Percentiles rank a stretch among this genome's conserved stretches.
These are phyloP conservation scores for Cossypha polioptera DNA, from an alignment of 2,797 vertebrate species.

Conservation along the genomic window DNA sequence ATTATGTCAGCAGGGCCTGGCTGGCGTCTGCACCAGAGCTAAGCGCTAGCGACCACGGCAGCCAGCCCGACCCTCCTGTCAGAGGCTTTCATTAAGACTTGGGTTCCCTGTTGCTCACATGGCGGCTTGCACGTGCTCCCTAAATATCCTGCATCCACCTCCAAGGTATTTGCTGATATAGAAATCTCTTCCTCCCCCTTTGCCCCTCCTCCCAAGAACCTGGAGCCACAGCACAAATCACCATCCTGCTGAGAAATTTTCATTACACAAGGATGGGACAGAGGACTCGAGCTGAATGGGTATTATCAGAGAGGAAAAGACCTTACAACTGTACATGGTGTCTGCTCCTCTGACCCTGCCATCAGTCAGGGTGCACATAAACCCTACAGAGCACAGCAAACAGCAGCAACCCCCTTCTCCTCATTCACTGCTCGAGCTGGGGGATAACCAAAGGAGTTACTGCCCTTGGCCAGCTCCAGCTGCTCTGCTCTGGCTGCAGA, in stretches of 20 bases:
- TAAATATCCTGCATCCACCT: background rate
- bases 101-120: constrained; percentile 49
- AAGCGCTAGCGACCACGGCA: constrained; percentile 1
- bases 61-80: constrained; percentile 48
- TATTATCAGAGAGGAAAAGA: background rate
- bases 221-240: constrained; percentile 4
- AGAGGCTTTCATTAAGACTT: constrained; percentile 60
- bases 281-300: background rate
- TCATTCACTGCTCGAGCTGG: fast-evolving
- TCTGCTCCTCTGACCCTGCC: background rate
- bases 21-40: constrained; percentile 47
- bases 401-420: background rate
- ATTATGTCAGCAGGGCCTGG: constrained; percentile 62
- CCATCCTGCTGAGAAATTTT: constrained; percentile 58
- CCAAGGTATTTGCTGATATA: constrained; percentile 66
- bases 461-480: background rate
- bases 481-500: background rate
- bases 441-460: background rate
- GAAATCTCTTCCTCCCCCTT: constrained; percentile 22
- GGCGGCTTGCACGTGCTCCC: constrained; percentile 27
- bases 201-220: background rate
- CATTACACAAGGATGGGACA: constrained; percentile 36
- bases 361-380: background rate
- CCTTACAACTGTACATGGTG: background rate
- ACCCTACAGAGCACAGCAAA: background rate